A percentile compares a stretch with the other conserved stretches of the same genome.
These are phyloP conservation scores for Punctoribates punctum DNA, from an alignment of 2,888 invertebrate species.

Conservation along the genomic window DNA sequence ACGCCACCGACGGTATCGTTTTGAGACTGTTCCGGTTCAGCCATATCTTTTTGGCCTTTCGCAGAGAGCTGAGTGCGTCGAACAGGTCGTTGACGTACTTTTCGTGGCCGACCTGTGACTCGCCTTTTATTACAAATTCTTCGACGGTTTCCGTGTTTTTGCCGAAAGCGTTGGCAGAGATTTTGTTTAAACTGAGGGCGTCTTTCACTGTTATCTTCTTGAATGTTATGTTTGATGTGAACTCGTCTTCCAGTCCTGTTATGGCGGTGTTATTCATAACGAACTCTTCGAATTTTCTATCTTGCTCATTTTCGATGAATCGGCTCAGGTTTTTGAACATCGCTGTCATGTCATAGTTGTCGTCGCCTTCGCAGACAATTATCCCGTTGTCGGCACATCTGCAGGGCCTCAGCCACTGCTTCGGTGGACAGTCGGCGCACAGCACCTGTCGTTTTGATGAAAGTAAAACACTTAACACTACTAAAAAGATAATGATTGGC, in stretches of 20 bases:
- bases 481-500: background rate
- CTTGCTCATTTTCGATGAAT: background rate
- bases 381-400: background rate
- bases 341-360: slow-evolving; percentile 2
- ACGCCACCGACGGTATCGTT: slow-evolving; percentile 34
- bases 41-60: slow-evolving; percentile 16
- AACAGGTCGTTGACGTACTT: slow-evolving; percentile 33
- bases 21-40: slow-evolving; percentile 39
- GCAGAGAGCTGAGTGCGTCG: slow-evolving; percentile 36
- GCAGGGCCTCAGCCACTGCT: slow-evolving; percentile 11
- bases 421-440: slow-evolving; percentile 13
- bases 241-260: slow-evolving; percentile 13
- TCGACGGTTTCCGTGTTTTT: slow-evolving; percentile 14
- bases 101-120: slow-evolving; percentile 26
- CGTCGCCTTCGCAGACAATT: slow-evolving; percentile 38
- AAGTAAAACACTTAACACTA: slow-evolving; percentile 20
- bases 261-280: slow-evolving; percentile 41
- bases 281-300: slow-evolving; percentile 20
- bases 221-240: slow-evolving; percentile 28
- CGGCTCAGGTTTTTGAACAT: slow-evolving; percentile 9
- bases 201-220: slow-evolving; percentile 25
- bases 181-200: slow-evolving; percentile 32
- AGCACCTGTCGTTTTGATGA: background rate
- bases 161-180: slow-evolving; percentile 29
- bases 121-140: slow-evolving; percentile 31